Conservation (phyloP, 1,140 invertebrate species). For the Diorhabda sublineata region DNA sequence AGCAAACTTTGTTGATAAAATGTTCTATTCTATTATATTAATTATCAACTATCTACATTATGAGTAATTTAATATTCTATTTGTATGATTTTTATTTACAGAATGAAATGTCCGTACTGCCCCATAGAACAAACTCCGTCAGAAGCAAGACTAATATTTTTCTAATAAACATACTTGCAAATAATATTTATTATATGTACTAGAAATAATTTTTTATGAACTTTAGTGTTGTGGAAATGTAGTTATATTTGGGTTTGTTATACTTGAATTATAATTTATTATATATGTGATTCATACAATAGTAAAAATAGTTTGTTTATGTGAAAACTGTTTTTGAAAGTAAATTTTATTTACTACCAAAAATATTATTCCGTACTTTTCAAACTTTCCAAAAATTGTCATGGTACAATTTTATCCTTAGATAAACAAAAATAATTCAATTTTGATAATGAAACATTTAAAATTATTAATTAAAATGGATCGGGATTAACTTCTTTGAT, state of each 20-base stretch:
- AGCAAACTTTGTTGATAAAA: neutral
- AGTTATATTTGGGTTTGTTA: neutral
- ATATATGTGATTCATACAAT: neutral
- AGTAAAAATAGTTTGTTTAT: neutral
- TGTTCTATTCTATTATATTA: neutral
- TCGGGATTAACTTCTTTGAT: no score
- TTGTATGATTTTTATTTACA: constrained; percentile 44
- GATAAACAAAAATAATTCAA: no score
- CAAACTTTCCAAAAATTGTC: no score
- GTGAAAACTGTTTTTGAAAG: no score
- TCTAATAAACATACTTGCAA: constrained; percentile 54
- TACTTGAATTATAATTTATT: neutral
- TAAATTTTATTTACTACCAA: no score
- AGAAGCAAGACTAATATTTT: constrained; percentile 88
- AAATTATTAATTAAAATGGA: no score
- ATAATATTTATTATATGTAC: neutral
- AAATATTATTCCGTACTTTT: no score
- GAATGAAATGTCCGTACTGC: constrained; percentile 97
- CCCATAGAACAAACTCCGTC: constrained; percentile 92
- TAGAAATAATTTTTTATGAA: neutral
- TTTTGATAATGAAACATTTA: no score
- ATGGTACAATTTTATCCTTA: no score
- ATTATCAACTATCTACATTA: no score
- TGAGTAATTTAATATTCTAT: neutral
- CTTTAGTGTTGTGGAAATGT: neutral